Evolutionary conservation across 2,113 vertebrate species (phyloP).

Genomic region (Triplophysa dalaica): DNA sequence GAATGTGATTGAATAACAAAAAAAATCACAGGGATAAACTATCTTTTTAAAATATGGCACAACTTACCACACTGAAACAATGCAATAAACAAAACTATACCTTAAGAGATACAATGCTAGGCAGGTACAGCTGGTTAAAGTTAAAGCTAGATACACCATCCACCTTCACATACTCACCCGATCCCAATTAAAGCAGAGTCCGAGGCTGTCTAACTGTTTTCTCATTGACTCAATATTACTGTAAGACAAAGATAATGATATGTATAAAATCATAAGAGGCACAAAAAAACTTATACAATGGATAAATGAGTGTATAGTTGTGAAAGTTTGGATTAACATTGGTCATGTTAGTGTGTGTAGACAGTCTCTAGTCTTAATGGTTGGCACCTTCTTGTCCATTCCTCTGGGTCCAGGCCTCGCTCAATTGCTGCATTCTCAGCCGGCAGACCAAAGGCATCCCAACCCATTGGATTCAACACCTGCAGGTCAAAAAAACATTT

Average conservation of each 20-base stretch:
- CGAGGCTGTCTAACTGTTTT: slow-evolving; percentile 85
- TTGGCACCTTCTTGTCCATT: slow-evolving; percentile 88
- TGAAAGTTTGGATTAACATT: neutral
- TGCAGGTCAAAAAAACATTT: slow-evolving; percentile 54
- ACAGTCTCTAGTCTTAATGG: neutral
- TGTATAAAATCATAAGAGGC: neutral
- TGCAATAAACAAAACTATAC: neutral
- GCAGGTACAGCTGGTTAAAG: neutral
- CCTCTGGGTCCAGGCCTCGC: slow-evolving; percentile 83
- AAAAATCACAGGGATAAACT: no score
- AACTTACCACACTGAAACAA: neutral
- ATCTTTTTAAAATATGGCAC: no score
- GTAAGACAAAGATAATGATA: slow-evolving; percentile 40
- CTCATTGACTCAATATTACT: slow-evolving; percentile 93
- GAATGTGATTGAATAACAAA: no score
- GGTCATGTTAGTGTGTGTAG: neutral
- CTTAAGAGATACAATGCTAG: neutral
- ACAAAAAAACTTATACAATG: neutral
- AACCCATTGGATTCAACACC: slow-evolving; percentile 98
- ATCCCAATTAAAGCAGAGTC: slow-evolving; percentile 94
- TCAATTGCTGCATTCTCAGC: slow-evolving; percentile 97
- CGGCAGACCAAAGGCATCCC: slow-evolving; percentile 96
- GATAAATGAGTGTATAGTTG: neutral
- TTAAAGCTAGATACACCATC: neutral
- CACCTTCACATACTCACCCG: slow-evolving; percentile 78